A percentile compares a stretch with the other conserved stretches of the same genome.
Conservation (phyloP, 2,797 vertebrate species). For the Enteromius viviparus region DNA sequence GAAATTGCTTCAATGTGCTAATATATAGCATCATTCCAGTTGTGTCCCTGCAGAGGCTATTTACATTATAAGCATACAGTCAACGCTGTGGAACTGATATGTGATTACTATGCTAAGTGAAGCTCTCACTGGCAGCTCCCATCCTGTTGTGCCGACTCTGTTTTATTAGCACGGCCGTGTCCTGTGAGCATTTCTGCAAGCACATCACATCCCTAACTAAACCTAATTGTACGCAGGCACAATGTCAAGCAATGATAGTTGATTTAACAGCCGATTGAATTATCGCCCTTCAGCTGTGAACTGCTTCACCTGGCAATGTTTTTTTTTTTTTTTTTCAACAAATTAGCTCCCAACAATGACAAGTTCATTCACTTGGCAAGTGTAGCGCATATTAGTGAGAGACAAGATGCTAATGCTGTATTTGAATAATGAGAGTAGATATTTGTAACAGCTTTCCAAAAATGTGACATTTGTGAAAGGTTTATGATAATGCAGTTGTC, state of each 20-base stretch:
- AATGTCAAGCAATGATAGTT: conserved; percentile 58
- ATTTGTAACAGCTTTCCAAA: conserved; percentile 51
- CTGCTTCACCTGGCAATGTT: conserved; percentile 55
- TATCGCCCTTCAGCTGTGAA: conserved; percentile 52
- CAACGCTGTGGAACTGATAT: conserved; percentile 47
- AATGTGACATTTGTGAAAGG: conserved; percentile 51
- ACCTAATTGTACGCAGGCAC: conserved; percentile 57
- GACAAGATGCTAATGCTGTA: conserved; percentile 49
- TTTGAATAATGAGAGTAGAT: conserved; percentile 59
- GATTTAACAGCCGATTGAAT: conserved; percentile 62
- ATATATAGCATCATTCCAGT: conserved; percentile 12
- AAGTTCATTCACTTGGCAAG: conserved; percentile 56
- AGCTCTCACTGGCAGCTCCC: conserved; percentile 47
- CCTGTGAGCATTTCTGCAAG: conserved; percentile 50
- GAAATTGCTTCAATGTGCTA: neutral
- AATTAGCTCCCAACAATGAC: conserved; percentile 60
- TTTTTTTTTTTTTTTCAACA: conserved; percentile 41
- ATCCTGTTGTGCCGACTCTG: conserved; percentile 36
- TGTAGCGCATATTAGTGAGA: conserved; percentile 36
- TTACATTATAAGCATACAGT: conserved; percentile 40
- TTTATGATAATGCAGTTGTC: conserved; percentile 49
- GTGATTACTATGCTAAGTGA: conserved; percentile 58
- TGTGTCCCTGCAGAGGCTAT: conserved; percentile 27
- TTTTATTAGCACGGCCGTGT: conserved; percentile 53
- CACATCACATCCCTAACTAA: conserved; percentile 54